Evolutionary conservation across 2,888 invertebrate genomes (phyloP).

Genomic region (Xanthia togata): DNA sequence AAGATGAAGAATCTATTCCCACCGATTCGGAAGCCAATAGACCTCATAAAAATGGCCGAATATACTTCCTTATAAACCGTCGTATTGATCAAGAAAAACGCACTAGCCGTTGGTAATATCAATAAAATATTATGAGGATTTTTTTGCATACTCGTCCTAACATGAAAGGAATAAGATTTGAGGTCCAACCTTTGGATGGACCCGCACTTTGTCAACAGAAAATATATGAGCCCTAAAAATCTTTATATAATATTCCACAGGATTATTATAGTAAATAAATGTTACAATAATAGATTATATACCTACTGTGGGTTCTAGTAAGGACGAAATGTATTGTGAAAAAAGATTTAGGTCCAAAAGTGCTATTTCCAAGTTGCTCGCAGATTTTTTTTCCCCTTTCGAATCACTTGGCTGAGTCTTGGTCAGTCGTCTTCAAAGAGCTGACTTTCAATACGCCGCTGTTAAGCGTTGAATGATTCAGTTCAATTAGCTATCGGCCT

Average conservation of each 20-base stretch:
- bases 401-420: too few relatives aligned
- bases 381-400: too few relatives aligned
- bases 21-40: slow-evolving; percentile 36
- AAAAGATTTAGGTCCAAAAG: not conserved
- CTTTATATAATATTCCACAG: not conserved
- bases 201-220: slow-evolving; percentile 42
- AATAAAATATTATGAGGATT: slow-evolving; percentile 73
- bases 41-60: slow-evolving; percentile 53
- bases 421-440: too few relatives aligned
- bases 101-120: slow-evolving; percentile 65
- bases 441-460: too few relatives aligned
- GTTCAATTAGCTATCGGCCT: too few relatives aligned
- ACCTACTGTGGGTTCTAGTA: not conserved
- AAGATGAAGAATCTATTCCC: slow-evolving; percentile 40
- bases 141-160: slow-evolving; percentile 65
- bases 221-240: slow-evolving; percentile 12
- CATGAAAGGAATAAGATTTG: slow-evolving; percentile 60
- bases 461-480: too few relatives aligned
- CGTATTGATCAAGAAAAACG: slow-evolving; percentile 56
- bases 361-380: too few relatives aligned
- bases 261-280: slow-evolving; percentile 1
- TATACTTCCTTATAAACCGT: slow-evolving; percentile 42
- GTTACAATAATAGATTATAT: not conserved
- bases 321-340: not conserved
- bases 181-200: slow-evolving; percentile 30